Base-by-base conservation (phyloP, 2,113 vertebrate species). In the Acrocephalus arundinaceus region DNA sequence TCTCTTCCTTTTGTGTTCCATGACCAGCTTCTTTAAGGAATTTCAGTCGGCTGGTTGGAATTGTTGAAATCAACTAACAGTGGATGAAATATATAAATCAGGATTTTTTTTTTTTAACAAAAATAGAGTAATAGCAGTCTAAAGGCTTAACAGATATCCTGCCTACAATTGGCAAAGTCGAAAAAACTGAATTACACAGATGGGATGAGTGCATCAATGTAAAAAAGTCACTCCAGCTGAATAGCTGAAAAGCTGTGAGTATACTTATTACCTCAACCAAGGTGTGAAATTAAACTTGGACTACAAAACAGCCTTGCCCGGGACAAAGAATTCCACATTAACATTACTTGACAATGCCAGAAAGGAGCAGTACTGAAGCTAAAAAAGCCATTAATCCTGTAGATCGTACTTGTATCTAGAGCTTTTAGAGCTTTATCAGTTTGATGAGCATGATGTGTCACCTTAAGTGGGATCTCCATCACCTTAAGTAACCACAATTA, bases 1-100 rank as follows among this genome's bases (percentile, higher is more conserved):
- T 99, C 97, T 99, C 99, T 84, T 99, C 99, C 93, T 99, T 99
- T 89, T 99, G 99, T 73, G 99, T 99, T 96, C 99, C 99, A 66
- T 99, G 99, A 93, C 99, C 99, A 67, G 99, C 99, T 67, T 99
- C 98, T 97, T 99, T 99, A 75, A 99, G 98, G 97, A 99, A 99
- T 97, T 99, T 99, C 98, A 99, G 98, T 55, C 98, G 99, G 93
- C 99, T 99, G 86, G 99, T 99, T 91, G 99, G 99, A 97, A 99
- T 98, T 90, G 99, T 98, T 95, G 99, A 99, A 97, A 99, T 99
- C 75, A 99, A 96, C 99, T 99, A 74, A 97, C 49, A 17, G 80
- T 86, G 93, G 94, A 79, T 54, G 23, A 90, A 87, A 91, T 90
- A 87, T 21, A 75, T 3, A 8, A 49, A 77, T 83, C 43, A 91